These are phyloP conservation scores for Pegoplata infirma DNA, from an alignment of 2,888 invertebrate species.

Conservation along the genomic window DNA sequence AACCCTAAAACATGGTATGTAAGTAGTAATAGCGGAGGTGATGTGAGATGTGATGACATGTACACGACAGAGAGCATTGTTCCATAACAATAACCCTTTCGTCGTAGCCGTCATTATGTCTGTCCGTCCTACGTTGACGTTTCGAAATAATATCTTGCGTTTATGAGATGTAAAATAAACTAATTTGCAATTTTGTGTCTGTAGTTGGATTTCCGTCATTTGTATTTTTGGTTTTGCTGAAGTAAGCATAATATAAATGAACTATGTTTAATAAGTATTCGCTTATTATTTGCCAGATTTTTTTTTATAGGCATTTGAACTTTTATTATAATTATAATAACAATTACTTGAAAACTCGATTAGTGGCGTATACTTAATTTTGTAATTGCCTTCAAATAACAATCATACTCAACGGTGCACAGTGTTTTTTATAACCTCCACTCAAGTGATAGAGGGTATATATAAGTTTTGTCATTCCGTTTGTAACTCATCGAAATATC, in stretches of 20 bases:
- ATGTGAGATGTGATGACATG: conserved; percentile 49
- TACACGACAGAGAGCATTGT: conserved; percentile 32
- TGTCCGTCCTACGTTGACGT: too few species aligned
- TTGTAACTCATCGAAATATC: too few species aligned
- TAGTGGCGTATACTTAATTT: too few species aligned
- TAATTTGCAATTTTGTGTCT: conserved; percentile 63
- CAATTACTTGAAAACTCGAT: too few species aligned
- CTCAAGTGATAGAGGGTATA: too few species aligned
- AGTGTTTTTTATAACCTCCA: too few species aligned
- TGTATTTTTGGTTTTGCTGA: conserved; percentile 35
- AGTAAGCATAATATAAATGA: conserved; percentile 26
- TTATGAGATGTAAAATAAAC: conserved; percentile 60
- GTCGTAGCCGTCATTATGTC: conserved; percentile 36
- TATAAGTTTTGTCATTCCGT: too few species aligned
- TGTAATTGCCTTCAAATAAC: too few species aligned
- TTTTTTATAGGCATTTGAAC: too few species aligned
- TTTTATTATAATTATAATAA: too few species aligned
- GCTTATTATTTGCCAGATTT: too few species aligned
- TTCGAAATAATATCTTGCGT: conserved; percentile 51
- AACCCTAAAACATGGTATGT: conserved; percentile 35
- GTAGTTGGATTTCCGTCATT: conserved; percentile 48
- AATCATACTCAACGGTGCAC: too few species aligned
- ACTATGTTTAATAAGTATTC: not conserved
- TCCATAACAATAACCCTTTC: conserved; percentile 34
- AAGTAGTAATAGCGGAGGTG: not conserved